Evolutionary conservation across 2,797 vertebrate species (phyloP).

Genomic region (Eutrigla gurnardus): DNA sequence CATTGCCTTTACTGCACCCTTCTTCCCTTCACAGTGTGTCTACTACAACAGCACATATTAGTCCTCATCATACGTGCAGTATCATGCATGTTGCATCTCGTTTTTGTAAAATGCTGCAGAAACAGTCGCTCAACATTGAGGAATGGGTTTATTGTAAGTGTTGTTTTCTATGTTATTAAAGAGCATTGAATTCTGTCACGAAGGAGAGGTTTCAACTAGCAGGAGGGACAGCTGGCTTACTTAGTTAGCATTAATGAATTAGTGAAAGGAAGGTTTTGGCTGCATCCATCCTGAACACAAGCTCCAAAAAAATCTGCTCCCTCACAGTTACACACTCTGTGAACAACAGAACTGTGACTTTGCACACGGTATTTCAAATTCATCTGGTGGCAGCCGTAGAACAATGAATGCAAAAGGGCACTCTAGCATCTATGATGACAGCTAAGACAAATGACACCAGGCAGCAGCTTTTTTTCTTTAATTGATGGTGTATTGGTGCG

Average conservation of each 20-base stretch:
- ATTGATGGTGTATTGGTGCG: conserved; percentile 22
- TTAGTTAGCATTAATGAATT: conserved; percentile 54
- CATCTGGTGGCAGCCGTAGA: conserved; percentile 22
- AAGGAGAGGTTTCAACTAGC: conserved; percentile 8
- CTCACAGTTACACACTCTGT: conserved; percentile 18
- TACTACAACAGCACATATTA: conserved; percentile 10
- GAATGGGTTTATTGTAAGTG: background rate
- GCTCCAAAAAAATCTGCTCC: conserved; percentile 44
- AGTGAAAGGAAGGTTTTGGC: conserved; percentile 47
- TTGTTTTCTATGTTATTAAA: conserved; percentile 6
- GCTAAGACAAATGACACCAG: conserved; percentile 30
- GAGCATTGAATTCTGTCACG: conserved; percentile 10
- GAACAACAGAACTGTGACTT: conserved; percentile 17
- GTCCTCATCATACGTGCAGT: background rate
- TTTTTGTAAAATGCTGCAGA: background rate
- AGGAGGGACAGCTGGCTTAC: conserved; percentile 53
- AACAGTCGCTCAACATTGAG: background rate
- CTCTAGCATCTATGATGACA: conserved; percentile 10
- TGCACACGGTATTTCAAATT: conserved; percentile 28
- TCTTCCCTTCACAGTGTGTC: conserved; percentile 16
- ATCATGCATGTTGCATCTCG: background rate
- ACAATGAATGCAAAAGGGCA: conserved; percentile 10
- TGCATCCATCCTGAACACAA: conserved; percentile 33
- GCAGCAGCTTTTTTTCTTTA: background rate
- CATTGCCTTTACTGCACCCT: background rate